Conservation (phyloP, 2,888 invertebrate genomes). For the Polyploca ridens region DNA sequence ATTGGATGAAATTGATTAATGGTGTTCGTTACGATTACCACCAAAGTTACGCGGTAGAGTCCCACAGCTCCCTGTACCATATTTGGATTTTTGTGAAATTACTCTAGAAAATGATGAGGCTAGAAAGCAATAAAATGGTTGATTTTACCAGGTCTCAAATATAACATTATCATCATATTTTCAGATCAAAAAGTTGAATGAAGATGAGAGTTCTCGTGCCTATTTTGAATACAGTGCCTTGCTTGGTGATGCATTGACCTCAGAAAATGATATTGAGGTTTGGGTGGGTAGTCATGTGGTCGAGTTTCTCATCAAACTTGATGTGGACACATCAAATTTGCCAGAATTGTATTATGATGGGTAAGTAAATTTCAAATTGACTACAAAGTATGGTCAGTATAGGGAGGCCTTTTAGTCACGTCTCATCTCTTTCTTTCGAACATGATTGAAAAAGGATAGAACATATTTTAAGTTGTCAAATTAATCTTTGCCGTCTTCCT, state of each 20-base stretch:
- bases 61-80: too few relatives aligned
- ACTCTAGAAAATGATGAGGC: too few relatives aligned
- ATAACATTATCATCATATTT: conserved; percentile 24
- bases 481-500: too few relatives aligned
- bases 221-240: conserved; percentile 87
- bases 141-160: neutral
- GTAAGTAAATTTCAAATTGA: conserved; percentile 46
- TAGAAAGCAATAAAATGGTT: too few relatives aligned
- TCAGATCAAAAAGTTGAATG: conserved; percentile 75
- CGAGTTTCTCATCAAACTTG: conserved; percentile 86
- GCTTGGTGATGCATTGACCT: conserved; percentile 78
- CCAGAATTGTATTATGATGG: conserved; percentile 83
- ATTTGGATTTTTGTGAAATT: too few relatives aligned
- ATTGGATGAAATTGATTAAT: too few relatives aligned
- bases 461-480: too few relatives aligned
- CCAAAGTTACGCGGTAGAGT: too few relatives aligned
- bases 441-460: too few relatives aligned
- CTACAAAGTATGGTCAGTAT: neutral
- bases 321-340: conserved; percentile 86
- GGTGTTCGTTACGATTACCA: too few relatives aligned
- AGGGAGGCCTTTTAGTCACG: too few relatives aligned
- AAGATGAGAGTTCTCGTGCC: conserved; percentile 82
- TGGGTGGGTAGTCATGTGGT: conserved; percentile 85
- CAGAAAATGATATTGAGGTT: conserved; percentile 87
- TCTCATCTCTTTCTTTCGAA: too few relatives aligned